phyloP scores from a whole-genome alignment of 1,140 invertebrate genomes.

The Delia radicum region DNA sequence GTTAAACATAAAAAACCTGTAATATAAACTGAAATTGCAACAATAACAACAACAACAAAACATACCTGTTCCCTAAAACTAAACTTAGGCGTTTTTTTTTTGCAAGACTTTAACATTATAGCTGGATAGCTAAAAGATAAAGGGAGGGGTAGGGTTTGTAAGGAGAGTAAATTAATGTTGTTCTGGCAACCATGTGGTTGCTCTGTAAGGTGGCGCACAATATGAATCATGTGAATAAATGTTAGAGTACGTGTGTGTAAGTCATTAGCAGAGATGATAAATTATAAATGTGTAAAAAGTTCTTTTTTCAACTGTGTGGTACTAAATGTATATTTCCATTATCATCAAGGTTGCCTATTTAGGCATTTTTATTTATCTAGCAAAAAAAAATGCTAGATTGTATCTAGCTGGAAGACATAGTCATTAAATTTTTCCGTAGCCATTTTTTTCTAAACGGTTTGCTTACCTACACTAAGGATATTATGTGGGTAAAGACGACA shows the following conservation, averaged over 20 bases:
- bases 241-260: not conserved
- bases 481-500: no score
- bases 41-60: not conserved
- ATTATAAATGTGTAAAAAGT: no score
- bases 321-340: no score
- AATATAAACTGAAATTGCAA: not conserved
- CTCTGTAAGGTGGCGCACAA: not conserved
- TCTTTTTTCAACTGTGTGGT: no score
- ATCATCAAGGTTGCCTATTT: no score
- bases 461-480: no score
- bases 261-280: not conserved
- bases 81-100: not conserved
- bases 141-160: not conserved
- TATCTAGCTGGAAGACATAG: no score
- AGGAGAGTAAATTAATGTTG: conserved; percentile 7
- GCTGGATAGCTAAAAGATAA: not conserved
- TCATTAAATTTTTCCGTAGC: no score
- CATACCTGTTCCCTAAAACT: conserved; percentile 23
- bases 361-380: no score
- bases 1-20: not conserved
- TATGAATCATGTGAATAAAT: conserved; percentile 8
- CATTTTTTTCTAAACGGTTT: no score
- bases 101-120: not conserved
- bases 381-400: no score
- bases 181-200: conserved; percentile 18